These are phyloP conservation scores for Epicampocera succincta DNA, from an alignment of 2,888 invertebrate species.

Conservation along the genomic window DNA sequence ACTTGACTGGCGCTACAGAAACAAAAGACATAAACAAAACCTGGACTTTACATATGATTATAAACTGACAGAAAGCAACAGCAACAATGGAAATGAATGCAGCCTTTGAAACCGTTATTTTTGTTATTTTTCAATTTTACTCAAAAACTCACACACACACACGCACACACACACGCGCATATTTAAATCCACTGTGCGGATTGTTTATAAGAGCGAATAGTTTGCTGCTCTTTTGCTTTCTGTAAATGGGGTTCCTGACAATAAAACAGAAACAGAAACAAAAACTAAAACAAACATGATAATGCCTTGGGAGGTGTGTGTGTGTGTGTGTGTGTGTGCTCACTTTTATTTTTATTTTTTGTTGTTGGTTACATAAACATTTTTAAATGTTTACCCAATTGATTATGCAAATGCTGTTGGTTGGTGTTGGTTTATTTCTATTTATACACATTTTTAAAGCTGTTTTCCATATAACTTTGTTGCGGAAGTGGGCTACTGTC, in stretches of 20 bases:
- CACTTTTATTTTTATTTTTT: slow-evolving; percentile 4
- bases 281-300: too few relatives aligned
- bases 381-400: slow-evolving; percentile 67
- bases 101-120: slow-evolving; percentile 63
- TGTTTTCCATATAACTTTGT: slow-evolving; percentile 33
- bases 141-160: not conserved
- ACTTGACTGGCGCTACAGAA: not conserved
- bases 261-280: too few relatives aligned
- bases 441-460: slow-evolving; percentile 25
- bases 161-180: not conserved
- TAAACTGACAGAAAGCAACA: slow-evolving; percentile 14
- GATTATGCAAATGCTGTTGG: slow-evolving; percentile 67
- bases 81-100: slow-evolving; percentile 44
- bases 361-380: slow-evolving; percentile 62
- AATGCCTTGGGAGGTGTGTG: slow-evolving; percentile 39
- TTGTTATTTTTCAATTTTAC: not conserved
- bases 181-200: not conserved
- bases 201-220: slow-evolving; percentile 1
- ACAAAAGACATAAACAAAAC: slow-evolving; percentile 5
- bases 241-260: slow-evolving; percentile 18
- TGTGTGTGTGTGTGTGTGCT: slow-evolving; percentile 9
- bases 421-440: slow-evolving; percentile 53
- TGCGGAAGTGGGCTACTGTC: slow-evolving; percentile 65
- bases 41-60: not conserved
- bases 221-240: slow-evolving; percentile 7